Percentiles rank a stretch among this genome's conserved stretches.
Conservation (phyloP, 2,888 invertebrate species). For the Calameuta idolon region DNA sequence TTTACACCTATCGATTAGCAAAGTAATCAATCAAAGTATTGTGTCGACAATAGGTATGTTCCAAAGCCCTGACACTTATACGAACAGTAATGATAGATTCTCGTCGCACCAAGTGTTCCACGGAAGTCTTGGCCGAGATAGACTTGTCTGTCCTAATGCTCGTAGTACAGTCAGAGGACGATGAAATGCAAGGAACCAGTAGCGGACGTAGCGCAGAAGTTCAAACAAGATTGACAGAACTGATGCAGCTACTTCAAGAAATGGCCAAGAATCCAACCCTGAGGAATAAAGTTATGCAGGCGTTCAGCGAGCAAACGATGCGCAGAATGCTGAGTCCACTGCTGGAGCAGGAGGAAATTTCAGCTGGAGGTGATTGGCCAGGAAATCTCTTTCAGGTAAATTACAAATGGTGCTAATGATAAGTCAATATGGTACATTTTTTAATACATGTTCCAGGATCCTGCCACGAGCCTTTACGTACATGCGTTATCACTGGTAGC, state of each 20-base stretch:
- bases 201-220: conserved; percentile 51
- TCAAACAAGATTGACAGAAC: conserved; percentile 64
- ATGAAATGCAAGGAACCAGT: conserved; percentile 39
- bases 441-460: conserved; percentile 52
- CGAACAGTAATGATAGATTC: conserved; percentile 64
- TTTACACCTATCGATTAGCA: neutral
- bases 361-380: conserved; percentile 45
- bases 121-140: conserved; percentile 58
- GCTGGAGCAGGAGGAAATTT: conserved; percentile 50
- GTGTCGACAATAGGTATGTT: conserved; percentile 54
- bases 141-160: conserved; percentile 66
- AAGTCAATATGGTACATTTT: neutral
- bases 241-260: conserved; percentile 68
- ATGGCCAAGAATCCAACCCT: conserved; percentile 61
- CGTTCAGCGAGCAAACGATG: conserved; percentile 63
- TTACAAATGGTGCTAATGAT: too few species aligned
- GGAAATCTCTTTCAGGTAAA: conserved; percentile 53
- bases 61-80: conserved; percentile 66
- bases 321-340: conserved; percentile 65
- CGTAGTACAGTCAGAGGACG: conserved; percentile 59
- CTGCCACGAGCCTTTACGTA: conserved; percentile 67
- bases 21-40: conserved; percentile 1
- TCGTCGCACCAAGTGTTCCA: conserved; percentile 42
- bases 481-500: conserved; percentile 69
- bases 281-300: conserved; percentile 60